Evolutionary conservation across 2,888 invertebrate genomes (phyloP), one percentile per base, ranked within the genome.

Genomic region (Zaprionus lineosus): DNA sequence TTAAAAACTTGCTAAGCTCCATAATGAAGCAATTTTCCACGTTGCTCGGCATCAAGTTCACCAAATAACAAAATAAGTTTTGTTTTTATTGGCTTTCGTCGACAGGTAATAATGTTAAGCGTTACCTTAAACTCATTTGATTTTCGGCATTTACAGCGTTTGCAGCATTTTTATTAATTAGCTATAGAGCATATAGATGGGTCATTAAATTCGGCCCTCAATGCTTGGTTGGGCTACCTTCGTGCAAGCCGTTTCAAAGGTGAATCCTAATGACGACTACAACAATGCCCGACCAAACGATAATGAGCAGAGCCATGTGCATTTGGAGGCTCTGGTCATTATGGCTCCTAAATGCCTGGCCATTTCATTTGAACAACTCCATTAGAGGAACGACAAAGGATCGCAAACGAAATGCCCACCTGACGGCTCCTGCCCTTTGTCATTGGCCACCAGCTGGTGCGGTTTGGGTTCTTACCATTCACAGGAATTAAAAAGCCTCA

Each of bases 1-100:
- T 81, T 69, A 60, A 84, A 81, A 81, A 76, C 81, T 84, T 84
- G 63, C 72, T 81, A 84, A 81, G 84, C 74, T 60, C 44, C 33
- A 63, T 81, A 74, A 79, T 79, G 77, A 72, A 78, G 72, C 62
- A 71, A 78, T 82, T 74, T 68, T 36, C 44, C 37, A 52, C 57
- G 56, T 50, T 62, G 53, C 34, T 19, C 8, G 29, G 62, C 40
- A 44, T 40, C 28, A 50, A 55, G 66, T 60, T 37, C 11, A 43
- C 50, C 26, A 11, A 46, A 43, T 40, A 51, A 36, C 36, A 41
- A 11, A 41, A 43, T 40, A 51, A 37, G 41, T 43, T 43, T 31
- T 19, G 37, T 50, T 55, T 55, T 74, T 61, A 72, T 72, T 74
- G 70, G 70, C 52, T 74, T 69, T 64, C 33, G 36, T 44, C 48